Percentiles rank a stretch among this genome's conserved stretches.
phyloP scores from a whole-genome alignment of 92 coral and sea anemone genomes.

The Heteractis magnifica region DNA sequence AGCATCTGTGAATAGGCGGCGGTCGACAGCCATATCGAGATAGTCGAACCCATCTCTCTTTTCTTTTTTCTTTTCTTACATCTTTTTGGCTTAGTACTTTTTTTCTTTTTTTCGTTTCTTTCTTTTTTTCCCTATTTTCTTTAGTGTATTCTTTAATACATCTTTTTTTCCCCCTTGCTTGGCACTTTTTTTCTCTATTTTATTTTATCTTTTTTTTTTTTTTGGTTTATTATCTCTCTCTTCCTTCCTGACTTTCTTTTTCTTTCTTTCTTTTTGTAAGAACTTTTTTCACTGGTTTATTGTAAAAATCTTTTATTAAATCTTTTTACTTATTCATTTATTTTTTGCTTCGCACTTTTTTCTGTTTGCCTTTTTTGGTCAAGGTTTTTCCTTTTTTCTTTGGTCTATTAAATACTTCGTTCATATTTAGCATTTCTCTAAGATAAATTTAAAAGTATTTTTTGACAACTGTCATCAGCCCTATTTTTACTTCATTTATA shows the following conservation, averaged over 20 bases:
- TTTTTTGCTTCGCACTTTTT: too few relatives aligned
- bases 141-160: too few relatives aligned
- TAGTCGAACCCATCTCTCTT: conserved; percentile 54
- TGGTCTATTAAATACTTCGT: neutral
- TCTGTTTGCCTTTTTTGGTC: too few relatives aligned
- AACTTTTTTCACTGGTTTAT: neutral
- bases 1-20: conserved; percentile 84
- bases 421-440: neutral
- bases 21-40: conserved; percentile 82
- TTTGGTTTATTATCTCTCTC: neutral
- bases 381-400: neutral
- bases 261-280: neutral
- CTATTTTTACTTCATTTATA: neutral
- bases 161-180: too few relatives aligned
- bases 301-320: too few relatives aligned
- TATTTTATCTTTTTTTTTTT: neutral
- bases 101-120: neutral
- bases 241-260: neutral
- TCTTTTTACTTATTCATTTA: too few relatives aligned
- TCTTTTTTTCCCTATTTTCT: neutral
- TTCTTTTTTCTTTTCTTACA: neutral
- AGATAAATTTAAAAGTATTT: neutral
- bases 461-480: neutral
- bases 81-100: neutral
- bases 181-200: too few relatives aligned